Evolutionary conservation across 1,140 invertebrate genomes (phyloP), one percentile per base, ranked within the genome.

Genomic region (Drosophila elegans): DNA sequence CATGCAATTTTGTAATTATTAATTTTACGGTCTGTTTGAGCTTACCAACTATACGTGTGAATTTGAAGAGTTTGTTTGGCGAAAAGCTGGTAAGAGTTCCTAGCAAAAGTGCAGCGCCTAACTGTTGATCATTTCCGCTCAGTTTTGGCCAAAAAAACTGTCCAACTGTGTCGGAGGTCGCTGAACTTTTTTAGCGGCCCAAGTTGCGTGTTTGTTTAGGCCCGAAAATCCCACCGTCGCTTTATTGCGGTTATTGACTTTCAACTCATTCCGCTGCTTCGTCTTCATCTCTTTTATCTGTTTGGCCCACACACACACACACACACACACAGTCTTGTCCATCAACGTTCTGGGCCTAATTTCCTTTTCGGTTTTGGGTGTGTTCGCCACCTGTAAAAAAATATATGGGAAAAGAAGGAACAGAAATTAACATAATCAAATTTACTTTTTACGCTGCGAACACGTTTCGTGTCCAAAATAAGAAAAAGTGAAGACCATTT

Each of bases 1-100:
- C 82, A 86, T 85, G 82, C 82, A 78, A 86, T 85, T 85, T 81
- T 59, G 77, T 78, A 85, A 85, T 85, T 85, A 86, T 86, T 69
- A 74, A 78, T 75, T 84, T 86, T 86, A 85, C 78, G 82, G 69
- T 86, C 82, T 86, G 82, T 75, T 86, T 86, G 78, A 81, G 69
- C 11, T 25, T 36, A 64, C 46, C 72, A 25, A 27, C 16, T 49
- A 51, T 3, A 61, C 45, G 67, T 73, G 55, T 52, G 42, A 53
- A 34, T 55, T 54, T 34, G 21, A 53, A 52, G 69, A 73, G 48
- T 41, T 38, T 36, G 49, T 51, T 51, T 36, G 10, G 52, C 6
- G 25, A 53, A 25, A 25, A 2, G 16, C 3, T 21, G 29, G 4
- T 11, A 27, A 57, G 41, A 72, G 55, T 66, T 56, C 32, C 46